Evolutionary conservation across 1,140 invertebrate genomes (phyloP), one percentile per base, ranked within the genome.

Genomic region (Akabosia matsudoensis): DNA sequence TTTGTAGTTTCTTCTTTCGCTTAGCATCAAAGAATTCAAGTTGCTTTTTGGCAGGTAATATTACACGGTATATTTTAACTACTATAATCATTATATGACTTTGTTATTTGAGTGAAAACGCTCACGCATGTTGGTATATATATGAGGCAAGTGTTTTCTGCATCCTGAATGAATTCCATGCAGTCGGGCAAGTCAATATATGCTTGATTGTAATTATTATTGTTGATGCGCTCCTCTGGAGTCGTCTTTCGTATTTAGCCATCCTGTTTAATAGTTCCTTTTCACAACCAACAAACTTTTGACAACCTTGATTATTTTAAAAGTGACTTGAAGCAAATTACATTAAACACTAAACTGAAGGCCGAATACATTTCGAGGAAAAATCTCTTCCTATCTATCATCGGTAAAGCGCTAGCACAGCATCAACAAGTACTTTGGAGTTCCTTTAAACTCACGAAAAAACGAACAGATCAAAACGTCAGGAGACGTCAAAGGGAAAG

Each of bases 271-370:
- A 45, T 45, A 45, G 37, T 61, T 61, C n/a, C 31, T 67, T 67
- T 31, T 67, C 30, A 28, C 7, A 28, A 67, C 31, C n/a, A 30
- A 61, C 13, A 61, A 14, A 61, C 4, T 61, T 67, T 30, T 67
- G 61, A 67, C 61, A 67, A 67, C 10, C 61, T 30, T 31, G 61
- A 67, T 67, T 10, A 67, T 67, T 67, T 67, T 67, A 56, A 56
- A n/a, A 56, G 54, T 56, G 54, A 56, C 54, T 56, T 56, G 54
- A 22, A 56, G 54, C 54, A 56, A 56, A 56, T 56, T 56, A 56
- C 54, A 56, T 56, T 56, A 56, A 56, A 56, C 54, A 22, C 54
- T n/a, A 56, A 56, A 13, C 4, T 56, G 54, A 56, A 56, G 7
- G 54, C 22, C 22, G 7, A 56, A 56, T n/a, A 45, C 18, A 45